Evolutionary conservation across 2,113 vertebrate species (phyloP).

Genomic region (Eulemur macaco): DNA sequence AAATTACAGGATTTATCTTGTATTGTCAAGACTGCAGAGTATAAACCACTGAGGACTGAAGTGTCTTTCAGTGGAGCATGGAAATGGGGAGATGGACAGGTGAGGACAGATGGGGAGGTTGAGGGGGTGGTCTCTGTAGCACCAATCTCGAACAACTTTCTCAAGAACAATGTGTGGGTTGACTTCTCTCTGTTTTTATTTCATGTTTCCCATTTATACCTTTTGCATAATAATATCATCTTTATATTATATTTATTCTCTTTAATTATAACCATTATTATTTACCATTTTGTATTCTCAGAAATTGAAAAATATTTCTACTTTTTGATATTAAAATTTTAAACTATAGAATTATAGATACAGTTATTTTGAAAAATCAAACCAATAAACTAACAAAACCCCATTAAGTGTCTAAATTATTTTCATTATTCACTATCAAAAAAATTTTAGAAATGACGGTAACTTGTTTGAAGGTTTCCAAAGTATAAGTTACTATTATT

Average conservation of each 20-base stretch:
- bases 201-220: neutral
- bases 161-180: neutral
- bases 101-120: fast-evolving
- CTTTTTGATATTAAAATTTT: neutral
- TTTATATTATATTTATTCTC: neutral
- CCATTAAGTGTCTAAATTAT: neutral
- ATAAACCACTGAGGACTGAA: neutral
- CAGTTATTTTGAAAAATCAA: neutral
- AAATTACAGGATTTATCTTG: neutral
- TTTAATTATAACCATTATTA: neutral
- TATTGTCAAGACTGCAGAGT: neutral
- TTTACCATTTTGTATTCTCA: neutral
- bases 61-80: neutral
- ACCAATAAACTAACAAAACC: neutral
- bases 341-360: neutral
- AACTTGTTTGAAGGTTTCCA: neutral
- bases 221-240: neutral
- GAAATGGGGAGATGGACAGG: neutral
- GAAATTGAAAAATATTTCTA: neutral
- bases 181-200: neutral
- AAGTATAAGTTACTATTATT: neutral
- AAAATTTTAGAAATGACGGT: neutral
- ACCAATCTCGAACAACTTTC: neutral
- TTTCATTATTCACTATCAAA: neutral
- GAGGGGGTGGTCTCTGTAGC: fast-evolving